These are phyloP conservation scores for Wasmannia auropunctata DNA, from an alignment of 1,140 invertebrate genomes.

Conservation along the genomic window DNA sequence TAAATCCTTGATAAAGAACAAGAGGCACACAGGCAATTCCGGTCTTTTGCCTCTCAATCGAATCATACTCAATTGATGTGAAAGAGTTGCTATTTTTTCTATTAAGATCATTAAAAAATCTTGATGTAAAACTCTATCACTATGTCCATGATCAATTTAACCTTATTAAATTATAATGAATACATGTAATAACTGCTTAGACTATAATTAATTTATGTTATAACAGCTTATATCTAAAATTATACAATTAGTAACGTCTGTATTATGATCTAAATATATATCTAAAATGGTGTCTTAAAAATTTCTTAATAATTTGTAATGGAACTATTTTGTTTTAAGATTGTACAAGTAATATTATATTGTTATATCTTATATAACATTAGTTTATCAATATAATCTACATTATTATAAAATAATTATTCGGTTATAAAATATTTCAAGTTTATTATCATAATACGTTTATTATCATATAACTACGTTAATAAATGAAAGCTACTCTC, in stretches of 20 bases:
- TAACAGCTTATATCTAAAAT: neutral
- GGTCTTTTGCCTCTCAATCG: constrained; percentile 6
- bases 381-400: no score
- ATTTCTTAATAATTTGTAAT: neutral
- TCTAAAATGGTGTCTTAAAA: neutral
- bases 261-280: neutral
- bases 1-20: constrained; percentile 30
- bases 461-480: neutral
- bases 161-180: no score
- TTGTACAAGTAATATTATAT: neutral
- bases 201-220: no score
- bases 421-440: no score
- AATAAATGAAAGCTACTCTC: neutral
- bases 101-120: neutral
- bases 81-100: neutral
- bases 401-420: no score
- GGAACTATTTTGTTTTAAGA: neutral
- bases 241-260: neutral
- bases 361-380: neutral
- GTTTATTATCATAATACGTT: no score
- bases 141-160: no score
- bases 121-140: neutral
- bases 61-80: neutral
- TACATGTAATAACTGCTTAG: no score
- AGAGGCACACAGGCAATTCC: constrained; percentile 8